Conservation (phyloP, 2,888 invertebrate species). For the Galerucella calmariensis region DNA sequence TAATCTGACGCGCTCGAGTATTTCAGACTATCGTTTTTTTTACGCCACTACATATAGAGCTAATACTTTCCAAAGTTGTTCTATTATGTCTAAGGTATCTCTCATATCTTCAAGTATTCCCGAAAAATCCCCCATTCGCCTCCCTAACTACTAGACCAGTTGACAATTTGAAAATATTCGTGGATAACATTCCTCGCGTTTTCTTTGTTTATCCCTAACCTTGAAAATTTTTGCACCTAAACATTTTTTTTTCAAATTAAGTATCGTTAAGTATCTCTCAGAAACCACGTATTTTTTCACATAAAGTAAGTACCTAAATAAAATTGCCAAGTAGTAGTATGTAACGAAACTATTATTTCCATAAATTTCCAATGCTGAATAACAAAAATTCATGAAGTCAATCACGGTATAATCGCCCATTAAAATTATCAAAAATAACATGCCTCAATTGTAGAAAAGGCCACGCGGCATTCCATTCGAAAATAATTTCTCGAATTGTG, state of each 20-base stretch:
- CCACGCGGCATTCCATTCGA: conserved; percentile 41
- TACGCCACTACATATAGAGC: too few relatives aligned
- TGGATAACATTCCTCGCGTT: too few relatives aligned
- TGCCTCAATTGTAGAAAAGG: conserved; percentile 45
- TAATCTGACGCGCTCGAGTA: too few relatives aligned
- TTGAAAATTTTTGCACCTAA: background rate
- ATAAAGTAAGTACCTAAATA: conserved; percentile 6
- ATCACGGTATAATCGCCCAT: conserved; percentile 27
- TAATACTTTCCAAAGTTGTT: too few relatives aligned
- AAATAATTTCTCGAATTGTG: conserved; percentile 46
- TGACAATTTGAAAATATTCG: too few relatives aligned
- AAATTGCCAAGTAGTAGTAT: conserved; percentile 20
- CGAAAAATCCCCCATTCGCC: too few relatives aligned
- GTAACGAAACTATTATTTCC: conserved; percentile 26
- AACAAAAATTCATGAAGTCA: conserved; percentile 28
- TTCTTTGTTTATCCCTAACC: background rate
- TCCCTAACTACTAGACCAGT: too few relatives aligned
- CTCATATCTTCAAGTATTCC: too few relatives aligned
- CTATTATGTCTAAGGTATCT: too few relatives aligned
- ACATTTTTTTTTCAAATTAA: background rate
- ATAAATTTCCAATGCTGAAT: conserved; percentile 21
- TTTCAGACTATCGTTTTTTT: too few relatives aligned
- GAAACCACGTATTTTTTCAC: background rate
- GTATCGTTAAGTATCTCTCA: background rate
- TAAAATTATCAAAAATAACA: conserved; percentile 35